Evolutionary conservation across 2,113 vertebrate species (phyloP).

Genomic region (Alaudala cheleensis): DNA sequence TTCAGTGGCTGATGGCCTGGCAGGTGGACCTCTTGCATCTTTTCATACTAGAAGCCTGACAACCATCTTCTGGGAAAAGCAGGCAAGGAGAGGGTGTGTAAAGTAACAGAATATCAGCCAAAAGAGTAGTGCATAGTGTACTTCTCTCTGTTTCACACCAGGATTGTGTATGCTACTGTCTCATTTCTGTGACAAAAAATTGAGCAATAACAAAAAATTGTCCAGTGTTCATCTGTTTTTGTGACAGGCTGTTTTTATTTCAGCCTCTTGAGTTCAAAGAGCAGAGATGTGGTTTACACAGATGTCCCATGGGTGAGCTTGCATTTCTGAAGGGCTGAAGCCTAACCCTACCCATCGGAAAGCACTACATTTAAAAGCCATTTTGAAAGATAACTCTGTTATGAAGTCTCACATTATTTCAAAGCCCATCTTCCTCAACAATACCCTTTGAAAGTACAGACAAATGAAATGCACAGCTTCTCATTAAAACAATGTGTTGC

Average conservation of each 20-base stretch:
- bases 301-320: not conserved
- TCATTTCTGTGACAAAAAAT: not conserved
- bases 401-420: not conserved
- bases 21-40: not conserved
- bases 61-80: not conserved
- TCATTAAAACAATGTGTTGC: not conserved
- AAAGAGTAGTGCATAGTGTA: fast-evolving
- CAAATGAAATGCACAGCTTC: not conserved
- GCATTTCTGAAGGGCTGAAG: not conserved
- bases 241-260: not conserved
- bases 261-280: not conserved
- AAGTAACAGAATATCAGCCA: not conserved
- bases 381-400: not conserved
- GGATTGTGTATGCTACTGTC: not conserved
- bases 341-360: not conserved
- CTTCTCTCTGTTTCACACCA: not conserved
- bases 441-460: not conserved
- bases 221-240: not conserved
- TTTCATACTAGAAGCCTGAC: not conserved
- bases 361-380: not conserved
- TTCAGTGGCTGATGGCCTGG: not conserved
- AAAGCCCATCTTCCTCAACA: not conserved
- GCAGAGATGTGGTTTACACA: not conserved
- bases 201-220: not conserved
- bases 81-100: not conserved